Percentiles rank a stretch among this genome's conserved stretches.
These are phyloP conservation scores for Tupiocoris notatus DNA, from an alignment of 2,888 invertebrate genomes.

Conservation along the genomic window DNA sequence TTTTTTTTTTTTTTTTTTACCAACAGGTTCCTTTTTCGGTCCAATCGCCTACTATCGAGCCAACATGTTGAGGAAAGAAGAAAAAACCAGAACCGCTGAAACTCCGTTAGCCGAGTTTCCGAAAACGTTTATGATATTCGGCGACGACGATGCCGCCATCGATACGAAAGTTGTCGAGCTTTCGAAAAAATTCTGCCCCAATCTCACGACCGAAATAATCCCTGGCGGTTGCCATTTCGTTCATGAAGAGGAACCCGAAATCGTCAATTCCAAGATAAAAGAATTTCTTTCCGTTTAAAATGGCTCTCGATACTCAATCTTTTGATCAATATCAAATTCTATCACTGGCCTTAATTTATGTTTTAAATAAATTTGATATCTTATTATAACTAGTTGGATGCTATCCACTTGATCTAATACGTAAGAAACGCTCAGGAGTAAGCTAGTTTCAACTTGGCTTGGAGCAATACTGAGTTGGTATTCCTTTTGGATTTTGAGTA, in stretches of 20 bases:
- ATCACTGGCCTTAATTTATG: too few relatives aligned
- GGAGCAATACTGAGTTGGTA: too few relatives aligned
- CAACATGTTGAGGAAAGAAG: slow-evolving; percentile 53
- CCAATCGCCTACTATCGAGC: slow-evolving; percentile 63
- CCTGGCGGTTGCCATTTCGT: slow-evolving; percentile 59
- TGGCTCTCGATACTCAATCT: too few relatives aligned
- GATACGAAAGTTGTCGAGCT: slow-evolving; percentile 42
- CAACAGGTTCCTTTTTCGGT: slow-evolving; percentile 58
- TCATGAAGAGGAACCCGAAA: slow-evolving; percentile 60
- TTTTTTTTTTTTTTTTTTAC: slow-evolving; percentile 48
- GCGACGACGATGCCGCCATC: slow-evolving; percentile 57
- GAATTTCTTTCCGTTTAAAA: slow-evolving; percentile 54
- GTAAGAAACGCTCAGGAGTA: too few relatives aligned
- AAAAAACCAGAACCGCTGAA: background rate
- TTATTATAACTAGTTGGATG: too few relatives aligned
- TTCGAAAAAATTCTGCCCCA: slow-evolving; percentile 52
- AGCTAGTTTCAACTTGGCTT: too few relatives aligned
- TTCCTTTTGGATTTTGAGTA: too few relatives aligned
- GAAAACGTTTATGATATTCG: slow-evolving; percentile 52
- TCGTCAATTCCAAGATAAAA: slow-evolving; percentile 58
- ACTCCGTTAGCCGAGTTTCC: background rate
- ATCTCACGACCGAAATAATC: slow-evolving; percentile 56
- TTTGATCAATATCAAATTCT: too few relatives aligned
- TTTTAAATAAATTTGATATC: too few relatives aligned
- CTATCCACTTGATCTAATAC: too few relatives aligned